These are phyloP conservation scores for Agrotis segetum DNA, from an alignment of 2,888 invertebrate species.

Conservation along the genomic window DNA sequence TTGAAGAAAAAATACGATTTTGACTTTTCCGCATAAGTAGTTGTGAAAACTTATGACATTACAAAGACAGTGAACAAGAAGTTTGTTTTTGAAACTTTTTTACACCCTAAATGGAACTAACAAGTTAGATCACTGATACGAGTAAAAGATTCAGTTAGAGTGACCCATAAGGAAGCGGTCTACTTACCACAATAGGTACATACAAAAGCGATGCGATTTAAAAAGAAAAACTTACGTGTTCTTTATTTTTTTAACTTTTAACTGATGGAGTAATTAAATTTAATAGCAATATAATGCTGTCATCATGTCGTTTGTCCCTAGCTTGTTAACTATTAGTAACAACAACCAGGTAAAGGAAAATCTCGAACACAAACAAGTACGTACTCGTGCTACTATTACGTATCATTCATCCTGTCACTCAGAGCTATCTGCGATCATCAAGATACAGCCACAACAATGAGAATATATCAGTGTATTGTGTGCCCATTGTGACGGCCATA, in stretches of 20 bases:
- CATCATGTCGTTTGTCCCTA: too few relatives aligned
- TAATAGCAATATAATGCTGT: too few relatives aligned
- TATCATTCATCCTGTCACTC: conserved; percentile 37
- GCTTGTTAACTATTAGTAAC: too few relatives aligned
- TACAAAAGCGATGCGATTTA: too few relatives aligned
- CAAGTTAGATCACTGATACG: too few relatives aligned
- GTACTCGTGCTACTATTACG: conserved; percentile 2
- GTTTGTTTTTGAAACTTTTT: neutral
- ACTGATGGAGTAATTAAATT: too few relatives aligned
- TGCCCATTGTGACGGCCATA: conserved; percentile 57
- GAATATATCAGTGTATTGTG: conserved; percentile 57
- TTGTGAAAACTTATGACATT: neutral
- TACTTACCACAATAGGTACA: too few relatives aligned
- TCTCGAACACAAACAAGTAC: conserved; percentile 17
- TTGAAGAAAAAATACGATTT: neutral
- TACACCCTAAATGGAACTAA: too few relatives aligned
- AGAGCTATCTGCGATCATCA: conserved; percentile 53
- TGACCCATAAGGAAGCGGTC: too few relatives aligned
- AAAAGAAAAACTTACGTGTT: too few relatives aligned
- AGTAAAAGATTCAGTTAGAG: too few relatives aligned
- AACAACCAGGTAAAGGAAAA: conserved; percentile 1
- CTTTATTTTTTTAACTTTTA: too few relatives aligned
- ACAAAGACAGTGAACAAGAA: neutral
- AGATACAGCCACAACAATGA: conserved; percentile 51
- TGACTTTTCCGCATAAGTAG: neutral